Evolutionary conservation across 1,140 invertebrate species (phyloP).

Genomic region (Orchesella cincta): DNA sequence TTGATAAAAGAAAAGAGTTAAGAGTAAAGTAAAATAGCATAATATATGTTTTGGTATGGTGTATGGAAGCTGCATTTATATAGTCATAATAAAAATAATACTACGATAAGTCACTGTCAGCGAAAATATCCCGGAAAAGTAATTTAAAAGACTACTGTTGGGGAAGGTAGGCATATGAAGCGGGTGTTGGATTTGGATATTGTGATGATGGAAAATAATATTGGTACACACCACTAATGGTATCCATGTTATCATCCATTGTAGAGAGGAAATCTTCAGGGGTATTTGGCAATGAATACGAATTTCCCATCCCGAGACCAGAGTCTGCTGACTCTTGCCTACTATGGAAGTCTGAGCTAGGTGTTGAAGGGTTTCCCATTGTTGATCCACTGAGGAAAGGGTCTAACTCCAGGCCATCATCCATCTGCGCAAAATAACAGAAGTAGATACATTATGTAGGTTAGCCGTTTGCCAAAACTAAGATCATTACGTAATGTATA

Average conservation of each 20-base stretch:
- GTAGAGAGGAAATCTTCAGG: constrained; percentile 80
- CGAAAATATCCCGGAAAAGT: too few species aligned
- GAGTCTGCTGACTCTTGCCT: constrained; percentile 91
- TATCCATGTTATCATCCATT: constrained; percentile 49
- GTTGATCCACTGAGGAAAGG: constrained; percentile 48
- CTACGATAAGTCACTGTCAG: too few species aligned
- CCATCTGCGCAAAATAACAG: constrained; percentile 31
- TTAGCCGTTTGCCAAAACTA: too few species aligned
- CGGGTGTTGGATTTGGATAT: neutral
- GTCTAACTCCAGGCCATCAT: constrained; percentile 48
- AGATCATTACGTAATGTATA: too few species aligned
- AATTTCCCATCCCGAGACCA: constrained; percentile 80
- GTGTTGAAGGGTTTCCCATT: constrained; percentile 45
- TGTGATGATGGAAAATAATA: neutral
- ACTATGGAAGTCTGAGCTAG: constrained; percentile 53
- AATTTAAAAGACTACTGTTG: too few species aligned
- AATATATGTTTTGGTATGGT: too few species aligned
- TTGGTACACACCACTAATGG: constrained; percentile 38
- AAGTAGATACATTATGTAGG: too few species aligned
- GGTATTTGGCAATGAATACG: constrained; percentile 84
- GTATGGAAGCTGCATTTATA: too few species aligned
- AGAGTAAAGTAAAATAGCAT: too few species aligned
- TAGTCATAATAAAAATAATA: too few species aligned
- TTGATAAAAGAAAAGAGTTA: too few species aligned
- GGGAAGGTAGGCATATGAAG: neutral